Evolutionary conservation across 2,888 invertebrate species (phyloP).

Genomic region (Dolichomitus sp.): DNA sequence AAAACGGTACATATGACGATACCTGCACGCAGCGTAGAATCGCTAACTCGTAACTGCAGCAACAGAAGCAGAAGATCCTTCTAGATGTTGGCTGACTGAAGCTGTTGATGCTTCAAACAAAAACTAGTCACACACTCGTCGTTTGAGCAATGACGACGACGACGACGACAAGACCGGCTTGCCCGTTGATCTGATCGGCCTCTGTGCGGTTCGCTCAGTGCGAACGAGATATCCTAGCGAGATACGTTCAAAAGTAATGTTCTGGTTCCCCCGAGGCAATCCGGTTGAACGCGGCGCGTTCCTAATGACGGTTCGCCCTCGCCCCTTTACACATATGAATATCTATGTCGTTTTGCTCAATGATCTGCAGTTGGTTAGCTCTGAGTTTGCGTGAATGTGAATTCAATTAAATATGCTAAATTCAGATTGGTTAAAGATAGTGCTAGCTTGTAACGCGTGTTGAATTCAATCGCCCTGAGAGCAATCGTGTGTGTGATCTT

Average conservation of each 20-base stretch:
- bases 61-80: constrained; percentile 14
- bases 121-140: constrained; percentile 52
- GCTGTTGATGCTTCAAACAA: constrained; percentile 37
- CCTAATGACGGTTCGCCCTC: constrained; percentile 40
- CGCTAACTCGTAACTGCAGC: constrained; percentile 6
- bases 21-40: constrained; percentile 2
- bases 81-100: constrained; percentile 12
- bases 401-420: constrained; percentile 61
- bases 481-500: constrained; percentile 48
- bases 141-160: constrained; percentile 29
- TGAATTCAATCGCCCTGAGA: constrained; percentile 37
- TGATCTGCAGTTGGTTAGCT: constrained; percentile 24
- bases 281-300: constrained; percentile 34
- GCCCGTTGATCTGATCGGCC: constrained; percentile 31
- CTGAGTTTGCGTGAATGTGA: constrained; percentile 40
- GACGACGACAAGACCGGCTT: constrained; percentile 43
- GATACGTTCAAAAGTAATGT: constrained; percentile 58
- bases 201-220: constrained; percentile 25
- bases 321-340: constrained; percentile 37
- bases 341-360: constrained; percentile 46
- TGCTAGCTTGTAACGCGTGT: constrained; percentile 42
- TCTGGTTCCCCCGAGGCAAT: constrained; percentile 43
- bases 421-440: constrained; percentile 31
- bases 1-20: constrained; percentile 16
- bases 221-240: constrained; percentile 42